Evolutionary conservation across 2,113 vertebrate genomes (phyloP), one percentile per base, ranked within the genome.

Genomic region (Neodontobutis hainanensis): DNA sequence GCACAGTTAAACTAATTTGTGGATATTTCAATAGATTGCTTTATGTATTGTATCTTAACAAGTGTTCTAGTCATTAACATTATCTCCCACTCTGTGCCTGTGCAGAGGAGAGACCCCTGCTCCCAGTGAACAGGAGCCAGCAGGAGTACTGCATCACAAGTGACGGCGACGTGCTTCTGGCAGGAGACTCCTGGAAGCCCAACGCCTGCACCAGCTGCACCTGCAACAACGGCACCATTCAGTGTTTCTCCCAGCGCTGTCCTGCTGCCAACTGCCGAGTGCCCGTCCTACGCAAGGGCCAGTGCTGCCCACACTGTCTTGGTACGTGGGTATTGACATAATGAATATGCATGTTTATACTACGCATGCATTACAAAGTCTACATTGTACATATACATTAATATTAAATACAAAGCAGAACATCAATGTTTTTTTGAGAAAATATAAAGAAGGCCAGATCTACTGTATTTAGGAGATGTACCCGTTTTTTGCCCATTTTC

Each of bases 261-360:
- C 91, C 89, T 0, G 73, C 89, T 11, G 92, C 89, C 68, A 87
- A 73, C 73, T 94, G 93, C 84, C 81, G 92, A 66, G 89, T 94
- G 44, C 93, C 92, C 11, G 91, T 94, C 53, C 80, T 94, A 57
- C 90, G 92, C 67, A 94, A 94, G 75, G 93, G 93, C 72, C 93
- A 94, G 82, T 94, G 93, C 85, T 94, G 93, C 82, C 93, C 92
- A n/a, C 87, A 92, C 67, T 94, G 92, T 69, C 89, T 93, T 11
- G 92, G 93, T 94, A 70, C 87, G 92, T 70, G 47, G 46, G 51
- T 27, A 57, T 61, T 0, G 36, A 52, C 50, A 19, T 45, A 36
- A 11, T 19, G 50, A 56, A 49, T 64, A 38, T 8, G 2, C 38
- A 16, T 49, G 43, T 61, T 19, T 50, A 53, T 59, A 69, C 51